Evolutionary conservation across 2,113 vertebrate genomes (phyloP).

Genomic region (Chaetodon auriga): DNA sequence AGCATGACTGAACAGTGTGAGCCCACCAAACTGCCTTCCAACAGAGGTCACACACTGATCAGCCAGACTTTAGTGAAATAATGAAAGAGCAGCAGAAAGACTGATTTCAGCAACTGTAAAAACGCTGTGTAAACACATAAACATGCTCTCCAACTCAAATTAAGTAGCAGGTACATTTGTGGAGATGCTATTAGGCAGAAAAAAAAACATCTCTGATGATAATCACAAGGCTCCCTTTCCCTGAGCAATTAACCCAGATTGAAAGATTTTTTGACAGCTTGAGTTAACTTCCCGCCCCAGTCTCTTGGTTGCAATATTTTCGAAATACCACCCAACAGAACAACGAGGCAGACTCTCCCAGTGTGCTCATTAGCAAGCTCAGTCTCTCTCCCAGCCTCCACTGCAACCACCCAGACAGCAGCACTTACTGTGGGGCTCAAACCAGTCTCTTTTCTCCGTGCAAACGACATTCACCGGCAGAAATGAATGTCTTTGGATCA

Average conservation of each 20-base stretch:
- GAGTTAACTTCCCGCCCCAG: conserved; percentile 51
- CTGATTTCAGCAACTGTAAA: neutral
- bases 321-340: conserved; percentile 67
- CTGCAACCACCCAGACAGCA: conserved; percentile 56
- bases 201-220: conserved; percentile 52
- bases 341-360: conserved; percentile 67
- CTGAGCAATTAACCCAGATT: conserved; percentile 80
- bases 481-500: conserved; percentile 6
- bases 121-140: conserved; percentile 4
- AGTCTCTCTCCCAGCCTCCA: conserved; percentile 44
- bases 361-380: conserved; percentile 73
- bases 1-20: neutral
- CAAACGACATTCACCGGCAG: neutral
- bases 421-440: conserved; percentile 27
- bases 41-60: neutral
- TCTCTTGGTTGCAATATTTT: conserved; percentile 69
- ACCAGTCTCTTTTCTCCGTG: conserved; percentile 1
- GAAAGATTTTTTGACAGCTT: conserved; percentile 71
- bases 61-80: neutral
- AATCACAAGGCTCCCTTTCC: conserved; percentile 62
- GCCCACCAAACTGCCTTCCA: no score
- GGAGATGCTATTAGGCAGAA: neutral
- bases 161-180: conserved; percentile 41
- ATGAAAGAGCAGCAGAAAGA: neutral
- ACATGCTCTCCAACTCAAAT: neutral